These are phyloP conservation scores for Eulemur coronatus DNA, from an alignment of 2,797 vertebrate species.

Conservation along the genomic window DNA sequence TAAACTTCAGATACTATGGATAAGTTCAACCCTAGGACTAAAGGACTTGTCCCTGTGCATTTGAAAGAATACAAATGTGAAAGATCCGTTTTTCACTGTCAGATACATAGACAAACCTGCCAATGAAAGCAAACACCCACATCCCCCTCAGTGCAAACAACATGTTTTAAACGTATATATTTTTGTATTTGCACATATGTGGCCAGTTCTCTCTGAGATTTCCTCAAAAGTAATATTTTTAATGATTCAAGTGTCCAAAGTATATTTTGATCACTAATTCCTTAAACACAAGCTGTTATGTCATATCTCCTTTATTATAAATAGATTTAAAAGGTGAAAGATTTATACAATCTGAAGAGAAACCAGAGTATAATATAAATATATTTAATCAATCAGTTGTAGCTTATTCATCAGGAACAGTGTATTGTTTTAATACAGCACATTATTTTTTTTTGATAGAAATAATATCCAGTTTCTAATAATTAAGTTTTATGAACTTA, in stretches of 20 bases:
- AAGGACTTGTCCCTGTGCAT: slow-evolving; percentile 11
- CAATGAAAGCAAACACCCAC: background rate
- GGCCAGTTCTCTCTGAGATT: background rate
- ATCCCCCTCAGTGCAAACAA: background rate
- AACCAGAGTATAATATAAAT: background rate
- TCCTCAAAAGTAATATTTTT: background rate
- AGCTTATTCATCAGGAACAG: background rate
- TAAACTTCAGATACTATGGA: slow-evolving; percentile 22
- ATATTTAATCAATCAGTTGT: slow-evolving; percentile 12
- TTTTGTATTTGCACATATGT: background rate
- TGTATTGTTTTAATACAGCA: slow-evolving; percentile 14
- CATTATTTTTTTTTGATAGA: slow-evolving; percentile 10
- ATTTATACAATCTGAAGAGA: no score
- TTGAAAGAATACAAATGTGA: background rate
- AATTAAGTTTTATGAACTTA: slow-evolving; percentile 12
- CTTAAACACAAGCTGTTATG: background rate
- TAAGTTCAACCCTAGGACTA: background rate
- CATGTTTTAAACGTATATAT: background rate
- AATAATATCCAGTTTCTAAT: slow-evolving; percentile 1
- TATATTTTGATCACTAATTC: slow-evolving; percentile 9
- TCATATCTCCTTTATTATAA: background rate
- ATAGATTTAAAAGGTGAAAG: background rate
- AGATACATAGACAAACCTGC: background rate
- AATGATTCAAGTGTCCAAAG: background rate
- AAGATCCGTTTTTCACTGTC: background rate